A percentile compares a stretch with the other conserved stretches of the same genome.
Evolutionary conservation across 2,888 invertebrate genomes (phyloP).

Genomic region (Mesodorylaimus sp.): DNA sequence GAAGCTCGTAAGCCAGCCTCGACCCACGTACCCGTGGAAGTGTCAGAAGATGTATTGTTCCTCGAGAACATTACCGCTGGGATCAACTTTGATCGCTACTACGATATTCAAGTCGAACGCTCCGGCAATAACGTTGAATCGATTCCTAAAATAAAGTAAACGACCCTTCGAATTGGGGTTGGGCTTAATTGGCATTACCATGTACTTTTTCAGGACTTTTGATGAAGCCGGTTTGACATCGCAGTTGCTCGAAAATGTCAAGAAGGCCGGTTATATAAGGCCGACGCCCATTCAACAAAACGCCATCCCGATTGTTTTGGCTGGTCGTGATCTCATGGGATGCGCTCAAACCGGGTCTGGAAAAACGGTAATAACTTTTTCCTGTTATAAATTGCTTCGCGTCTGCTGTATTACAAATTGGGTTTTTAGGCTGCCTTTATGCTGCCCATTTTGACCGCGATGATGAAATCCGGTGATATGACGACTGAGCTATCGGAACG

Average conservation of each 20-base stretch:
- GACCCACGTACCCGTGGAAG: slow-evolving; percentile 11
- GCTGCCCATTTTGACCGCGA: slow-evolving; percentile 58
- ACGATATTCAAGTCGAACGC: slow-evolving; percentile 31
- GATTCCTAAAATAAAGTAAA: too few relatives aligned
- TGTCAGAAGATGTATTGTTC: slow-evolving; percentile 28
- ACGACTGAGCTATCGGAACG: not conserved
- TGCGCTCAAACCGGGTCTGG: slow-evolving; percentile 97
- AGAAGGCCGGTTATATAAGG: slow-evolving; percentile 52
- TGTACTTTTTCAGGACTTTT: slow-evolving; percentile 39
- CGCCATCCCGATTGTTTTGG: slow-evolving; percentile 61
- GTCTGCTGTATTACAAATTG: not conserved
- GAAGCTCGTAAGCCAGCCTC: not conserved
- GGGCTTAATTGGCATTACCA: too few relatives aligned
- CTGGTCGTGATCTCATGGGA: slow-evolving; percentile 73
- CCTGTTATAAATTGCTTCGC: not conserved
- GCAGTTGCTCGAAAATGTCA: slow-evolving; percentile 53
- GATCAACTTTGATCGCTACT: slow-evolving; percentile 34
- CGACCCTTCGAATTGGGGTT: too few relatives aligned
- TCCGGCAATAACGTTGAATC: not conserved
- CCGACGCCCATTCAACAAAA: slow-evolving; percentile 89
- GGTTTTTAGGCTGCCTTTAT: slow-evolving; percentile 64
- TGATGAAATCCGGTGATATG: slow-evolving; percentile 24
- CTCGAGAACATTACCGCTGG: slow-evolving; percentile 24
- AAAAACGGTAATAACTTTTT: slow-evolving; percentile 50
- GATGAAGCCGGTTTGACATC: slow-evolving; percentile 49